Base-by-base conservation (phyloP, 2,888 invertebrate genomes). In the Andrena dorsata region DNA sequence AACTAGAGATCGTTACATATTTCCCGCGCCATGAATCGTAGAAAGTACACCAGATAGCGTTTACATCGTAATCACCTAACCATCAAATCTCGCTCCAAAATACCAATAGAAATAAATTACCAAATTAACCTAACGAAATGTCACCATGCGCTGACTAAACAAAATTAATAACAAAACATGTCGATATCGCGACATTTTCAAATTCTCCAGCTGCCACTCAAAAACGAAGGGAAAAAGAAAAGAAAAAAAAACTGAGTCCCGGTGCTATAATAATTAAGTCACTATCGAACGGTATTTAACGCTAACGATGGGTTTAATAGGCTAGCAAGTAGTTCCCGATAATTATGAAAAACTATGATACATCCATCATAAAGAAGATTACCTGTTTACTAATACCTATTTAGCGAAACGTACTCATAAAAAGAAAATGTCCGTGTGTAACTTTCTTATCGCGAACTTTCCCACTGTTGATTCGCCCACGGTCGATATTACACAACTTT, bases 181-280 rank as follows among this genome's bases (percentile, higher is more conserved):
- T 10, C 3, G 28, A 23, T 10, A 32, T 53, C 8, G 3, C 60
- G 65, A 80, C 64, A 80, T 80, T 70, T 80, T 80, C 30, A 30
- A 65, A 58, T 79, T 49, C 58, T 26, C 51, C 28, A 53, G 16
- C 4, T 32, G 26, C 3, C 1, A 35, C n/a, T n/a, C 0, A 28
- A 58, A 64, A 78, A 49, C 32, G 28, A 41, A n/a, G n/a, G n/a
- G n/a, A n/a, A n/a, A n/a, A n/a, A n/a, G n/a, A n/a, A n/a, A n/a
- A n/a, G n/a, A n/a, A 28, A 35, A 35, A 20, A 23, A 10, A 49
- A 20, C 28, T n/a, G 8, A 28, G 1, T 6, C 13, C 10, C 3
- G 13, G 13, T 4, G 0, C 13, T 13, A 13, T 41, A 41, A 28
- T 28, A 49, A 47, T 26, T 26, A 28, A 58, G 13, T 26, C 20